A percentile compares a stretch with the other conserved stretches of the same genome.
phyloP scores from a whole-genome alignment of 1,140 invertebrate genomes.

The Calliopsis andreniformis region DNA sequence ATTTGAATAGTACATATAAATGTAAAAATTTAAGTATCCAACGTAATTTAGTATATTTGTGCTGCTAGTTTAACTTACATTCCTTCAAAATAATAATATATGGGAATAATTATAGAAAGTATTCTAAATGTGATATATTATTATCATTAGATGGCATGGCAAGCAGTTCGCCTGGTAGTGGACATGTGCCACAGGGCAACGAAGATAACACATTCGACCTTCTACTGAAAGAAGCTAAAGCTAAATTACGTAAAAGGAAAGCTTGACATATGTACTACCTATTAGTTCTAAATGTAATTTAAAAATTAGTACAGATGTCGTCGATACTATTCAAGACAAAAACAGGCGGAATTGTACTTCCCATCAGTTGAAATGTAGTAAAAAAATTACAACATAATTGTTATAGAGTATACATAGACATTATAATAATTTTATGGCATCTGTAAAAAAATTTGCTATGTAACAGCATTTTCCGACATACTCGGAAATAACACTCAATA shows the following conservation, averaged over 20 bases:
- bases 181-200: slow-evolving; percentile 49
- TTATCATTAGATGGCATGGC: slow-evolving; percentile 72
- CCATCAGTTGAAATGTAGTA: slow-evolving; percentile 21
- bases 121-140: slow-evolving; percentile 15
- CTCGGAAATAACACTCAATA: slow-evolving; percentile 7
- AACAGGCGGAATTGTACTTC: slow-evolving; percentile 14
- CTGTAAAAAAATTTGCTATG: slow-evolving; percentile 14
- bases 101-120: slow-evolving; percentile 32
- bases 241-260: slow-evolving; percentile 76
- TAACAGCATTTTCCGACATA: slow-evolving; percentile 29
- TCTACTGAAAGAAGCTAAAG: slow-evolving; percentile 78
- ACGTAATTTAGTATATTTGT: too few relatives aligned
- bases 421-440: slow-evolving; percentile 22
- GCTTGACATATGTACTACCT: slow-evolving; percentile 75
- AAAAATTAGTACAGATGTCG: slow-evolving; percentile 47
- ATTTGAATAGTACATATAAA: too few relatives aligned
- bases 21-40: too few relatives aligned
- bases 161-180: slow-evolving; percentile 37
- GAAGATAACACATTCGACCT: slow-evolving; percentile 77
- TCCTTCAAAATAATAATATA: not conserved
- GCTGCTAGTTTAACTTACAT: too few relatives aligned
- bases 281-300: slow-evolving; percentile 74
- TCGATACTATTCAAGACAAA: slow-evolving; percentile 21
- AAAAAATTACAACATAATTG: slow-evolving; percentile 38
- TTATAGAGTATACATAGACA: slow-evolving; percentile 27